Evolutionary conservation across 2,888 invertebrate species (phyloP).

Genomic region (Cheilosia urbana): DNA sequence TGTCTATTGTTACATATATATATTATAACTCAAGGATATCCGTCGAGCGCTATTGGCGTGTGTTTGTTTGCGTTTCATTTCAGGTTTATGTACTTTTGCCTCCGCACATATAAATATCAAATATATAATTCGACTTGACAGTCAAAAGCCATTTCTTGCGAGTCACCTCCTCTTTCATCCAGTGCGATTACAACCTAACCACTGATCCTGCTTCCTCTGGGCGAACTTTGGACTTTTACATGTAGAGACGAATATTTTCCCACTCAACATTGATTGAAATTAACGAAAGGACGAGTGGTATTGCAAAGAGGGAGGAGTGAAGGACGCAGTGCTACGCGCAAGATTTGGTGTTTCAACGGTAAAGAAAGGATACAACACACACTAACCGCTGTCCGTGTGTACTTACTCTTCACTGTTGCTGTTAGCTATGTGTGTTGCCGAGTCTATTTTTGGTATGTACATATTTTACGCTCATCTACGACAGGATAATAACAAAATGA

Average conservation of each 20-base stretch:
- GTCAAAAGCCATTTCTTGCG: constrained; percentile 66
- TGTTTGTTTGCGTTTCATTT: constrained; percentile 68
- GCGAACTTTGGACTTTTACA: constrained; percentile 66
- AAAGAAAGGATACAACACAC: constrained; percentile 28
- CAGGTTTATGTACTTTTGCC: constrained; percentile 72
- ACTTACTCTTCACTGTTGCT: constrained; percentile 31
- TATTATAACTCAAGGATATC: constrained; percentile 52
- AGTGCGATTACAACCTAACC: constrained; percentile 14
- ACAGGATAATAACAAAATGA: constrained; percentile 4
- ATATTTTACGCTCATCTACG: constrained; percentile 3
- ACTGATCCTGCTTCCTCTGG: constrained; percentile 40
- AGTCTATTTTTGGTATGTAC: constrained; percentile 24
- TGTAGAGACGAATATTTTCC: constrained; percentile 71
- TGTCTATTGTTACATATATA: constrained; percentile 52
- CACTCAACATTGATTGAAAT: constrained; percentile 74
- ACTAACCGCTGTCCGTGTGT: constrained; percentile 36
- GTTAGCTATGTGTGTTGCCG: constrained; percentile 37
- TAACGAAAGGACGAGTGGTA: constrained; percentile 56
- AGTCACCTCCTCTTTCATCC: constrained; percentile 23
- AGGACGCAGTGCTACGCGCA: constrained; percentile 65
- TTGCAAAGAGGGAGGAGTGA: background rate
- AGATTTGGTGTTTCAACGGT: constrained; percentile 54
- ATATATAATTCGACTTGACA: constrained; percentile 73
- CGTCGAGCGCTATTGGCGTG: constrained; percentile 53
- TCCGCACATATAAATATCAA: constrained; percentile 61